Percentiles rank a stretch among this genome's conserved stretches.
phyloP scores from a whole-genome alignment of 2,797 vertebrate species.

The Atherinosoma microstoma region DNA sequence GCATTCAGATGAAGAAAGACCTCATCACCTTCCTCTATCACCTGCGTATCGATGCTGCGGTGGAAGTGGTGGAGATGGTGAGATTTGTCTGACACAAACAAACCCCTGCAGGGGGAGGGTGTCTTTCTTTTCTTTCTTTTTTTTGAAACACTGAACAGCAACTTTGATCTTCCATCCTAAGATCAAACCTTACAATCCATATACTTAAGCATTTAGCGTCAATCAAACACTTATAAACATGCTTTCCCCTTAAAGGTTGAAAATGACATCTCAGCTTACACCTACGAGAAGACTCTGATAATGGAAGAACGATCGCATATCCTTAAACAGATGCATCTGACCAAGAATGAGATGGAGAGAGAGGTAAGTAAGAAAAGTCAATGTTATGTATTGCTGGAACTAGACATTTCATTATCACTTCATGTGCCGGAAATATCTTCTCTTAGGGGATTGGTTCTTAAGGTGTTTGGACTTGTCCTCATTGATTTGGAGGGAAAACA shows the following conservation, averaged over 20 bases:
- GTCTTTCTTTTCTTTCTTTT: too few species aligned
- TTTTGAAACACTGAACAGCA: too few species aligned
- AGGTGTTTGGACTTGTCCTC: constrained; percentile 41
- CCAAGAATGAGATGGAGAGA: constrained; percentile 96
- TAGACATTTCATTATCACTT: constrained; percentile 29
- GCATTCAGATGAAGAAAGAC: constrained; percentile 99
- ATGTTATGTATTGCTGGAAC: background rate
- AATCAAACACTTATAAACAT: background rate
- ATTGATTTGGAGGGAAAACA: background rate
- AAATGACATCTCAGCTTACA: constrained; percentile 95
- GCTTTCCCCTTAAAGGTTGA: constrained; percentile 85
- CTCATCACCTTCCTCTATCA: constrained; percentile 96
- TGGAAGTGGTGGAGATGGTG: constrained; percentile 99
- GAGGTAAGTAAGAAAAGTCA: constrained; percentile 84
- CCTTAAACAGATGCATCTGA: constrained; percentile 98
- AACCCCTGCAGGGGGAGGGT: too few species aligned
- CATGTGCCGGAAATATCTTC: constrained; percentile 4
- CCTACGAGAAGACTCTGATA: constrained; percentile 96
- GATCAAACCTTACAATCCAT: background rate
- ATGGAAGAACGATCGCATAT: constrained; percentile 98
- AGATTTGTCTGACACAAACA: constrained; percentile 45
- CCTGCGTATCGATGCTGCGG: constrained; percentile 92
- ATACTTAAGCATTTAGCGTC: background rate
- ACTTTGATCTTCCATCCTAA: too few species aligned
- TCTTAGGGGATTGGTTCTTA: constrained; percentile 4